These are phyloP conservation scores for Oxystoma pomonae DNA, from an alignment of 2,888 invertebrate genomes.

Conservation along the genomic window DNA sequence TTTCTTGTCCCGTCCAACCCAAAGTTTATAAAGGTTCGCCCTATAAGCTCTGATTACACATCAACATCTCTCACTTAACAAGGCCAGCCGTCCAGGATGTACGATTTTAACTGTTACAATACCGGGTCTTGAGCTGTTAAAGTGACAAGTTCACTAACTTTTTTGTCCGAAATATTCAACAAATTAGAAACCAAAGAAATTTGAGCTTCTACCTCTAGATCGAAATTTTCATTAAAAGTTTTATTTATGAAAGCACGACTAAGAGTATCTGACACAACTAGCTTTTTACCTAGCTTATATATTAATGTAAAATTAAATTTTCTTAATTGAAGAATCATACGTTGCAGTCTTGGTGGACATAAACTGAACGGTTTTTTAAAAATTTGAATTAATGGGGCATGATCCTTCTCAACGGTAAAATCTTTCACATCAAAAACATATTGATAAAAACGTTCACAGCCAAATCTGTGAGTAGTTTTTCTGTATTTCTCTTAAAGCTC, in stretches of 20 bases:
- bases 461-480: background rate
- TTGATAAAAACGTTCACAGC: background rate
- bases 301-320: background rate
- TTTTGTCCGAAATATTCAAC: background rate
- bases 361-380: background rate
- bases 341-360: conserved; percentile 1
- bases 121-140: conserved; percentile 1
- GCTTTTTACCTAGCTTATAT: background rate
- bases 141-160: background rate
- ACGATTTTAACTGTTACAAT: background rate
- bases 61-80: background rate
- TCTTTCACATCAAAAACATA: background rate
- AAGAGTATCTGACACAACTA: background rate
- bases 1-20: no score
- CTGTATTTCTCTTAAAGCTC: background rate
- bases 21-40: no score
- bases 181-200: background rate
- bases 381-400: background rate
- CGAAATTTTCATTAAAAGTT: background rate
- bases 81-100: conserved; percentile 1
- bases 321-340: background rate
- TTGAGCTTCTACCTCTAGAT: background rate
- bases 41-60: no score
- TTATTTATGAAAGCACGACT: background rate
- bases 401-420: background rate